These are phyloP conservation scores for Hybognathus amarus DNA, from an alignment of 2,797 vertebrate genomes.

Conservation along the genomic window DNA sequence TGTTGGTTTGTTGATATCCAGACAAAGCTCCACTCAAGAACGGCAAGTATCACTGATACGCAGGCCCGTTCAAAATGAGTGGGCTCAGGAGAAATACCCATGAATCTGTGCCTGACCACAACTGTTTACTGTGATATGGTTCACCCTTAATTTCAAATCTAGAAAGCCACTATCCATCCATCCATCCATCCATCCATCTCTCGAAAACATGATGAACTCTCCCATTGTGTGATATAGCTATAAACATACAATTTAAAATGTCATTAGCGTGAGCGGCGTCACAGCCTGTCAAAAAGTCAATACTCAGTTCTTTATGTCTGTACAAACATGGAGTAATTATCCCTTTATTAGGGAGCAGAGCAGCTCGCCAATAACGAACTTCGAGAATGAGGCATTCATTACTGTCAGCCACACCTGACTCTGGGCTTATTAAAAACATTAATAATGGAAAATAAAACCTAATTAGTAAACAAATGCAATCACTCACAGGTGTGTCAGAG, in stretches of 20 bases:
- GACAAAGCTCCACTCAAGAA: neutral
- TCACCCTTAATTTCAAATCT: slow-evolving; percentile 76
- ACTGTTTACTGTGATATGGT: slow-evolving; percentile 76
- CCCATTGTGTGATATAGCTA: slow-evolving; percentile 79
- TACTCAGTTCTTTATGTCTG: slow-evolving; percentile 82
- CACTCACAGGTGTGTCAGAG: slow-evolving; percentile 72
- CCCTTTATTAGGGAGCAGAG: slow-evolving; percentile 80
- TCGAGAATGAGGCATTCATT: slow-evolving; percentile 85
- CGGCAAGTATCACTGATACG: neutral
- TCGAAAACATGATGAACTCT: slow-evolving; percentile 80
- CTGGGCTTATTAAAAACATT: slow-evolving; percentile 84
- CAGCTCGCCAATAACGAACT: slow-evolving; percentile 79
- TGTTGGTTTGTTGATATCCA: neutral
- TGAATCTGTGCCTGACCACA: slow-evolving; percentile 4
- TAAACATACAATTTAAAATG: slow-evolving; percentile 83
- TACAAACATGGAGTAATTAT: slow-evolving; percentile 85
- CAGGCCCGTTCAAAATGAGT: no score
- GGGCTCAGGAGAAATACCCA: neutral
- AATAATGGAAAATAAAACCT: slow-evolving; percentile 80
- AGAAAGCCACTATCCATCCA: slow-evolving; percentile 68
- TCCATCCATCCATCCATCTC: slow-evolving; percentile 74
- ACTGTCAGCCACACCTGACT: slow-evolving; percentile 84
- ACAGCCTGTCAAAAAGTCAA: slow-evolving; percentile 84
- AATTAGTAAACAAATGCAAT: slow-evolving; percentile 86
- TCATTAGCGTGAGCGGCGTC: slow-evolving; percentile 79